phyloP scores from a whole-genome alignment of 92 coral and sea anemone genomes.

The Diadumene lineata region DNA sequence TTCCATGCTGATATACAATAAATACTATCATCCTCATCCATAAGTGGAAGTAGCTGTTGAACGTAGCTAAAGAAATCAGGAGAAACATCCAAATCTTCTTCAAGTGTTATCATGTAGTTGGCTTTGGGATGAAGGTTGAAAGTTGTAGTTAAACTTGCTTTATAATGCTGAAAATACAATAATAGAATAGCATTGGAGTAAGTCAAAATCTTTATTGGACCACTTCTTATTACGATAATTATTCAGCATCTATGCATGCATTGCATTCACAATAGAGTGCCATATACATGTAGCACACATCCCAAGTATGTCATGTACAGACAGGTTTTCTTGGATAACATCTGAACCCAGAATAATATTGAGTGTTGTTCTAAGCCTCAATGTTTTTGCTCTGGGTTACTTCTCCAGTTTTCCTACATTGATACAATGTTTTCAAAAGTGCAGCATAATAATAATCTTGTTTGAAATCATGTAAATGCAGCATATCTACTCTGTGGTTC shows the following conservation, averaged over 20 bases:
- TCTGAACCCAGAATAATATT: too few species aligned
- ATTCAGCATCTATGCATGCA: neutral
- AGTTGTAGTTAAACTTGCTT: slow-evolving; percentile 91
- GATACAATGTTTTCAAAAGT: too few species aligned
- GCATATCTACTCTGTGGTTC: too few species aligned
- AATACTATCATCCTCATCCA: slow-evolving; percentile 85
- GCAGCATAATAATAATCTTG: too few species aligned
- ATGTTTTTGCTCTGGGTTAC: too few species aligned
- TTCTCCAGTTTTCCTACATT: too few species aligned
- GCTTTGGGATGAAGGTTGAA: slow-evolving; percentile 93
- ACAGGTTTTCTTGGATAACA: too few species aligned
- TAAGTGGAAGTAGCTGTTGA: slow-evolving; percentile 80
- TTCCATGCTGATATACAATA: slow-evolving; percentile 99
- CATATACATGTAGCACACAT: too few species aligned
- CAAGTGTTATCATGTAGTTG: slow-evolving; percentile 79
- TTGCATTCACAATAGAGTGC: too few species aligned
- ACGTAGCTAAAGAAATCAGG: slow-evolving; percentile 91
- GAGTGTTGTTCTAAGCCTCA: too few species aligned
- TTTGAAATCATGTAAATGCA: too few species aligned
- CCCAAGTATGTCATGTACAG: too few species aligned
- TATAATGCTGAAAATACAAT: slow-evolving; percentile 77
- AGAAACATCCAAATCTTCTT: slow-evolving; percentile 93
- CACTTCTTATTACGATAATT: neutral
- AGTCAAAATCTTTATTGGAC: neutral
- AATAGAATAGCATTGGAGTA: neutral